phyloP scores from a whole-genome alignment of 2,888 invertebrate genomes.

The Trachelus tabidus region DNA sequence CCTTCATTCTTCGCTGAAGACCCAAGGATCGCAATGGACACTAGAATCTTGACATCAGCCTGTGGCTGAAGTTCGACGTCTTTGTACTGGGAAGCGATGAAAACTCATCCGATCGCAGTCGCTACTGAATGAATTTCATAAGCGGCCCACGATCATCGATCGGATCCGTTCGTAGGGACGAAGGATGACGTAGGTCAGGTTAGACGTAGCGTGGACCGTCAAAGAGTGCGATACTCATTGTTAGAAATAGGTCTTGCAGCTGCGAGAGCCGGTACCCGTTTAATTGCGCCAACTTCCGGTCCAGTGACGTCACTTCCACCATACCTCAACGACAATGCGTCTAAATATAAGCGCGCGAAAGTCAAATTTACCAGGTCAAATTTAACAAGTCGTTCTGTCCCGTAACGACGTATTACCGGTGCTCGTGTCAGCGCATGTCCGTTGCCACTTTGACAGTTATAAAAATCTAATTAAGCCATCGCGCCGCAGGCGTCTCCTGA shows the following conservation, averaged over 20 bases:
- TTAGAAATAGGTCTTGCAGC: constrained; percentile 50
- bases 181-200: neutral
- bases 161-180: neutral
- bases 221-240: neutral
- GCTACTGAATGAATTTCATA: neutral
- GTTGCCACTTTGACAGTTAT: neutral
- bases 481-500: neutral
- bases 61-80: neutral
- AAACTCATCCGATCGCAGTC: neutral
- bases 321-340: constrained; percentile 16
- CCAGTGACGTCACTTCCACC: constrained; percentile 38
- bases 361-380: neutral
- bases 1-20: neutral
- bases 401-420: neutral
- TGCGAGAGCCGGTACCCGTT: constrained; percentile 35
- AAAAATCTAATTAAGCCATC: neutral
- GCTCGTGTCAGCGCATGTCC: neutral
- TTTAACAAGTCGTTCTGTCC: no score
- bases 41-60: neutral
- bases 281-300: constrained; percentile 51
- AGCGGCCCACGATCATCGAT: neutral
- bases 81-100: neutral
- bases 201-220: neutral
- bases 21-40: neutral
- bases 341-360: constrained; percentile 29